Percentiles rank a stretch among this genome's conserved stretches.
phyloP scores from a whole-genome alignment of 2,113 vertebrate genomes.

The Corydoras maculifer region DNA sequence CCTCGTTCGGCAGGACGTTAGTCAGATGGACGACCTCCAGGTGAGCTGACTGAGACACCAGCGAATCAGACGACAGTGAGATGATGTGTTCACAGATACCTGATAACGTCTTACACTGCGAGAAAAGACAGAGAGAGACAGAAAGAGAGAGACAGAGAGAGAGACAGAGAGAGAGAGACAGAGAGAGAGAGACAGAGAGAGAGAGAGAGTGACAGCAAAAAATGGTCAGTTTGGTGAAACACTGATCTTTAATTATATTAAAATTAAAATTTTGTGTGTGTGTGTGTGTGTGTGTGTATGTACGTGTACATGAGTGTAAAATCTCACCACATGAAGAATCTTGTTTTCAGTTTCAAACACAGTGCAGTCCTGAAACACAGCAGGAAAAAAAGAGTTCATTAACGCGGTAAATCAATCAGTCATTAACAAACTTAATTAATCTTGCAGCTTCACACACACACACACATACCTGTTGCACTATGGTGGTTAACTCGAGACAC shows the following conservation, averaged over 20 bases:
- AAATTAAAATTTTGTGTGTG: not conserved
- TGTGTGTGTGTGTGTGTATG: not conserved
- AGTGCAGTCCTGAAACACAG: slow-evolving; percentile 37
- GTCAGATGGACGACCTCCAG: slow-evolving; percentile 68
- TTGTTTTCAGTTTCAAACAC: slow-evolving; percentile 44
- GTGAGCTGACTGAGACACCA: slow-evolving; percentile 70
- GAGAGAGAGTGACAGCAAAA: not conserved
- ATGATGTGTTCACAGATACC: slow-evolving; percentile 82
- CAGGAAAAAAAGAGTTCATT: too few relatives aligned
- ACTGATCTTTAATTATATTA: not conserved
- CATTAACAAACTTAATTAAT: too few relatives aligned
- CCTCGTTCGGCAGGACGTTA: slow-evolving; percentile 70
- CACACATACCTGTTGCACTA: slow-evolving; percentile 74
- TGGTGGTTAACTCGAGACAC: slow-evolving; percentile 78
- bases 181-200: not conserved
- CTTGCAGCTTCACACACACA: not conserved
- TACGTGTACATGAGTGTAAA: not conserved
- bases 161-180: not conserved
- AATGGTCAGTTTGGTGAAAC: not conserved
- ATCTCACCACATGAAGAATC: slow-evolving; percentile 43
- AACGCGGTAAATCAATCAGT: too few relatives aligned
- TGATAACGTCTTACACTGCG: slow-evolving; percentile 76
- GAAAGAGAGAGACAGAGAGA: not conserved
- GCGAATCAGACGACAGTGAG: slow-evolving; percentile 71
- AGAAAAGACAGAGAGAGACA: slow-evolving; percentile 3